Conservation (phyloP, 2,113 vertebrate genomes). For the Channa argus region DNA sequence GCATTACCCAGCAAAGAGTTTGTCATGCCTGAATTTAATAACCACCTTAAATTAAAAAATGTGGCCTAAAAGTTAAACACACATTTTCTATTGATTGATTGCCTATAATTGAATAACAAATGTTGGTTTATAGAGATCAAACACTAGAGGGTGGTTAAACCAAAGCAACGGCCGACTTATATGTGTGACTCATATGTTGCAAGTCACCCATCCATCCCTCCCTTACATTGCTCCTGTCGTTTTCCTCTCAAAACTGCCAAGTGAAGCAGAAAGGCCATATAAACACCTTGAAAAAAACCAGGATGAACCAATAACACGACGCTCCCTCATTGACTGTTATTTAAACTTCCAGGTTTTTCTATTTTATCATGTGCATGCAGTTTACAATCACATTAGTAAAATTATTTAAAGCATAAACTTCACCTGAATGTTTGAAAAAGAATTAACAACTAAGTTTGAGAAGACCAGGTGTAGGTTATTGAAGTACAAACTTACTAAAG, state of each 20-base stretch:
- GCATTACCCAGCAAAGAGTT: background rate
- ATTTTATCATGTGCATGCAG: too few relatives aligned
- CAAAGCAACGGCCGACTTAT: background rate
- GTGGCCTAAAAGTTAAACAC: background rate
- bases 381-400: too few relatives aligned
- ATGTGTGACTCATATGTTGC: constrained; percentile 7
- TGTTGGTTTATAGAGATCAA: background rate
- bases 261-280: constrained; percentile 49
- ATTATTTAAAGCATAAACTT: too few relatives aligned
- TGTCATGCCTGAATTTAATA: background rate
- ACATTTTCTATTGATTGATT: background rate
- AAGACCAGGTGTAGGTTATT: too few relatives aligned
- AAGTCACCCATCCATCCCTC: background rate
- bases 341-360: too few relatives aligned
- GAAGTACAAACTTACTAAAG: too few relatives aligned
- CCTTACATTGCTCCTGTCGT: background rate
- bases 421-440: too few relatives aligned
- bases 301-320: constrained; percentile 1
- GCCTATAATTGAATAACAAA: background rate
- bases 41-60: background rate
- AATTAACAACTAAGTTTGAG: too few relatives aligned
- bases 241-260: constrained; percentile 38
- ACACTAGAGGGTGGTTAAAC: background rate
- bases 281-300: constrained; percentile 26
- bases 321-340: too few relatives aligned